These are phyloP conservation scores for Cyrtonyx montezumae DNA, from an alignment of 2,113 vertebrate species.

Conservation along the genomic window DNA sequence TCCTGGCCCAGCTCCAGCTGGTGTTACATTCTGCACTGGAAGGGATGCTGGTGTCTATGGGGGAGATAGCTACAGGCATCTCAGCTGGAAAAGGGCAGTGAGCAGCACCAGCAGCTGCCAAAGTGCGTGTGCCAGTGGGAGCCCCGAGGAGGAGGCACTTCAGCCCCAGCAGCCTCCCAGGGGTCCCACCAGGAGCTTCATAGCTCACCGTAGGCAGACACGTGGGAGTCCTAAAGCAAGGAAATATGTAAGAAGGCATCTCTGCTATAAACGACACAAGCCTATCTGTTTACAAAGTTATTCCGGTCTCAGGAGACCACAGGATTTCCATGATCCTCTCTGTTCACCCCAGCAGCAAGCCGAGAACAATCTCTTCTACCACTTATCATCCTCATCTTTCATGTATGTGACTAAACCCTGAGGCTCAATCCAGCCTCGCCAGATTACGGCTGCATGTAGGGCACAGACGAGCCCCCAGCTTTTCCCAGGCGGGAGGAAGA, in stretches of 20 bases:
- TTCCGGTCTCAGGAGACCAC: neutral
- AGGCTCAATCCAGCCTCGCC: conserved; percentile 19
- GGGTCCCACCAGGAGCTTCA: neutral
- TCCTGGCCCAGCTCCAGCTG: neutral
- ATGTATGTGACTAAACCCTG: neutral
- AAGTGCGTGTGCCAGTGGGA: neutral
- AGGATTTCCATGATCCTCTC: conserved; percentile 48
- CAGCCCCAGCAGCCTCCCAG: neutral
- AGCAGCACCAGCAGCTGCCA: neutral
- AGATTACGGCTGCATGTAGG: neutral
- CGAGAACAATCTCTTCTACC: neutral
- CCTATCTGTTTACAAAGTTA: neutral
- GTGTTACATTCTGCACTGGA: neutral
- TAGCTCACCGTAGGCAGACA: neutral
- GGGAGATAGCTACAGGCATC: neutral
- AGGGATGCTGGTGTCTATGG: neutral
- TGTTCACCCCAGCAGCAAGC: neutral
- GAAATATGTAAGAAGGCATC: neutral
- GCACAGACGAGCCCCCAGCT: neutral
- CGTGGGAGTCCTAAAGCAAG: neutral
- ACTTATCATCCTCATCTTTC: neutral
- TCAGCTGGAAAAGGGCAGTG: rapidly evolving
- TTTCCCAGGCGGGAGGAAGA: neutral
- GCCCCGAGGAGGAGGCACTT: neutral
- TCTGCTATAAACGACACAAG: neutral